Percentiles rank a stretch among this genome's conserved stretches.
phyloP scores from a whole-genome alignment of 2,888 invertebrate genomes.

The Agapostemon virescens region DNA sequence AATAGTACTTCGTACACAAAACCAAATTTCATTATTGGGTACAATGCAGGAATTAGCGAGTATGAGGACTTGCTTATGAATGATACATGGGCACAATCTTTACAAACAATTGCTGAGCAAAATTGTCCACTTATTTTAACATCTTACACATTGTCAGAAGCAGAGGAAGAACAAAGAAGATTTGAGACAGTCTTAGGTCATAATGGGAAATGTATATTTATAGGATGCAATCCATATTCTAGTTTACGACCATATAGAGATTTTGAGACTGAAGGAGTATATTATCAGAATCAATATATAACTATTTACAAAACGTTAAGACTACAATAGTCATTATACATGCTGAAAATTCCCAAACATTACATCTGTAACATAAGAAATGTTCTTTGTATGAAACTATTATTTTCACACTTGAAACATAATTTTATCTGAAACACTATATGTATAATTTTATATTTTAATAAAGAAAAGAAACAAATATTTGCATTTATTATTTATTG shows the following conservation, averaged over 20 bases:
- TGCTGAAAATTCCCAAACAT: background rate
- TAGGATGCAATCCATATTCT: constrained; percentile 69
- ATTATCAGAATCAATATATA: constrained; percentile 74
- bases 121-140: constrained; percentile 73
- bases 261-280: constrained; percentile 72
- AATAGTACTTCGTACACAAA: constrained; percentile 56
- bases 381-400: background rate
- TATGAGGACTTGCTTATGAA: constrained; percentile 64
- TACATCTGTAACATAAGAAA: background rate
- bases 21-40: constrained; percentile 72
- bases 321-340: background rate
- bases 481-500: background rate
- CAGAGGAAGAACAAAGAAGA: constrained; percentile 66
- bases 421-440: background rate
- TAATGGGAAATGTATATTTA: constrained; percentile 51
- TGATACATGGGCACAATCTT: constrained; percentile 71
- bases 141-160: constrained; percentile 69
- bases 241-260: constrained; percentile 74
- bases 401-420: background rate
- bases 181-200: constrained; percentile 63
- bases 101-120: constrained; percentile 64
- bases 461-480: background rate
- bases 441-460: background rate
- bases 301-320: constrained; percentile 65
- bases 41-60: constrained; percentile 74